Conservation (phyloP, 2,113 vertebrate genomes). For the Bettongia penicillata region DNA sequence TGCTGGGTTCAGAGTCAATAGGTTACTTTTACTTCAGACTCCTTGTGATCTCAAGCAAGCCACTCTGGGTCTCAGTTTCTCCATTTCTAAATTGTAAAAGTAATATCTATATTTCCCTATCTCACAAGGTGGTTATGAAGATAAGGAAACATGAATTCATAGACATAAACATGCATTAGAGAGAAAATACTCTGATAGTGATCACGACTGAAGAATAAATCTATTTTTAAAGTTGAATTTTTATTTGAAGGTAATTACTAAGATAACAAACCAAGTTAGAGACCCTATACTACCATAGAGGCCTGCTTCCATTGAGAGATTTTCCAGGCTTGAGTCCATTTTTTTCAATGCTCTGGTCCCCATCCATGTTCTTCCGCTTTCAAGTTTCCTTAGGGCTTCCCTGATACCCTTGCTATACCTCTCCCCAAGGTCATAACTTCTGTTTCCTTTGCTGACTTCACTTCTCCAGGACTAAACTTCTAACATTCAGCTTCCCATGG, state of each 20-base stretch:
- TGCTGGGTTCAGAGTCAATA: background rate
- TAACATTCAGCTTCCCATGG: background rate
- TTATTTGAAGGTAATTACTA: background rate
- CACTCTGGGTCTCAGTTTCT: background rate
- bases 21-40: background rate
- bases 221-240: background rate
- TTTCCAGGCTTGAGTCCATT: background rate
- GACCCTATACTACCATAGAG: background rate
- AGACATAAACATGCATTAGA: background rate
- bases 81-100: background rate
- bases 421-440: background rate
- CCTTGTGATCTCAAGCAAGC: background rate
- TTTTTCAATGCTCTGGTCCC: background rate
- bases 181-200: background rate
- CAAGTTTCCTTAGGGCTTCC: background rate
- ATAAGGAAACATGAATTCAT: background rate
- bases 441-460: background rate
- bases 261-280: background rate
- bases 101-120: background rate
- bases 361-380: background rate
- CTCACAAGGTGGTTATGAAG: background rate
- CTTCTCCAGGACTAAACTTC: background rate
- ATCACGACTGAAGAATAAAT: background rate
- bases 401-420: too few species aligned
- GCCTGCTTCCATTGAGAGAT: background rate